Base-by-base conservation (phyloP, 2,888 invertebrate genomes). In the Nineta flava region DNA sequence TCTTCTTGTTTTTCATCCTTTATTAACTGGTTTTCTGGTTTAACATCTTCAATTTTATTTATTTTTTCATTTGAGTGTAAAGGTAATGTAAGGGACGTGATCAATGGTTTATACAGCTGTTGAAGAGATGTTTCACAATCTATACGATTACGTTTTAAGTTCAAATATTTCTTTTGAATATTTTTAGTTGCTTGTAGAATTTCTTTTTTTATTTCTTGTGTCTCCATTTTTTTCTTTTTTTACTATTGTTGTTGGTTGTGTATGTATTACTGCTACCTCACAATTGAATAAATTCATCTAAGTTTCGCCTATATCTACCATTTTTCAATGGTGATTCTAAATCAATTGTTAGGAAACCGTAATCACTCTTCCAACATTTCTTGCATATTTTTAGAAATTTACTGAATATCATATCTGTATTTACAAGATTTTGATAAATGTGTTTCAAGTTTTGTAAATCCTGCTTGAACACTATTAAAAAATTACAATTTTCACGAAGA, bases 261-360 rank as follows among this genome's bases (percentile, higher is more conserved):
- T 26, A 26, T 26, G 26, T 26, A 26, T 26, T 26, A 26, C 26
- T 26, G 26, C 26, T 26, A 26, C 26, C 26, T 26, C 26, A 38
- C 15, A 38, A 38, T 38, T 38, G 38, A 38, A 38, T 38, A 38
- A 38, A 38, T 38, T 38, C 38, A 38, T 61, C 58, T 50, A 62
- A 60, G 10, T 58, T 58, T 53, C 57, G 57, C 19, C 61, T 51
- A 53, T 62, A 63, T 19, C 63, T 51, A 6, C 61, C 62, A 9
- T 54, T 44, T 16, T 59, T 49, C 2, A 60, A 40, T 4, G 44
- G 19, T 43, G 56, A 53, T 51, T 61, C 61, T 54, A 61, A 60
- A 49, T 57, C 55, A 21, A 62, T 59, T 1, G 57, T 57, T 9
- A 61, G 32, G 53, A 61, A 61, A 5, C 57, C 55, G 54, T 59